Base-by-base conservation (phyloP, 2,113 vertebrate species). In the Melanocharis versteri region DNA sequence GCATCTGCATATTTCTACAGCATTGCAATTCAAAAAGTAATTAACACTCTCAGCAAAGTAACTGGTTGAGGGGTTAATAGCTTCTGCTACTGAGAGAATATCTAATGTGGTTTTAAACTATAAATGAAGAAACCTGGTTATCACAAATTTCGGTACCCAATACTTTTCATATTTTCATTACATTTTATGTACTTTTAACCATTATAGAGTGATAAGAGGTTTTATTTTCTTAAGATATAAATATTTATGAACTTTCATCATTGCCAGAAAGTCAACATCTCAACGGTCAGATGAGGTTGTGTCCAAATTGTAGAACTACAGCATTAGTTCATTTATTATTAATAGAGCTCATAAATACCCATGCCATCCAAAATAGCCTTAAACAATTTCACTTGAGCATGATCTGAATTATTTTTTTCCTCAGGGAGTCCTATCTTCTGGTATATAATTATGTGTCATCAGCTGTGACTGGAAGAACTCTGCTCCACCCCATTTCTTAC, bases 331-430 rank as follows among this genome's bases (percentile, higher is more conserved):
- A 97, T 98, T 93, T 96, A 98, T 98, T 98, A 98, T 98, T 98
- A 97, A 98, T 94, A 54, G 40, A 87, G 53, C 90, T 98, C 97
- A 97, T 98, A 97, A 98, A 98, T 97, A 97, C 93, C 75, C 80
- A 89, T 79, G 73, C 83, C 86, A 96, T 93, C 92, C 83, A 97
- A 98, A 98, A 97, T 83, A 97, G 94, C 96, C 98, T 98, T 83
- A 97, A 97, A 98, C 94, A 97, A 93, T 91, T 96, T 90, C 93
- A 81, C 62, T 90, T 97, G 68, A 83, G 58, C 68, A 95, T 65
- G 89, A 87, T 96, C 69, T 95, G 83, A 94, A 94, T 97, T 93
- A 12, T 83, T 77, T 94, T 96, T 61, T 93, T 92, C 81, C 76
- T 87, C 28, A 64, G 37, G 72, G 94, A 92, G 54, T 97, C 96